These are phyloP conservation scores for Palythoa grandis DNA, from an alignment of 92 coral and sea anemone genomes.

Conservation along the genomic window DNA sequence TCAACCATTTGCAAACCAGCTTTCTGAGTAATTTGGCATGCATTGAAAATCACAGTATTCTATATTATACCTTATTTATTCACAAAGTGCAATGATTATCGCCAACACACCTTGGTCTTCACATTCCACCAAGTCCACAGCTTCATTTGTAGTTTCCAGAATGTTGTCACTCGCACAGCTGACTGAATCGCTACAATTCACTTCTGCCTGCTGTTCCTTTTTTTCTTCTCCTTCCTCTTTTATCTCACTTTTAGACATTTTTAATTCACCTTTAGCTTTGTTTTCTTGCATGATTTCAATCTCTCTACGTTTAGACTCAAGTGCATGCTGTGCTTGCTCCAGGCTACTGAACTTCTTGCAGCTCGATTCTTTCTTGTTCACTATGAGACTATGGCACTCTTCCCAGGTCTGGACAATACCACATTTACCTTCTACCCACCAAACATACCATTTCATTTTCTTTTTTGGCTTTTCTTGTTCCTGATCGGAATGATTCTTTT, in stretches of 20 bases:
- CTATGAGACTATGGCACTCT: slow-evolving; percentile 8
- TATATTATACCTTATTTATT: background rate
- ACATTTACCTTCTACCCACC: slow-evolving; percentile 35
- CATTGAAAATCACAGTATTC: background rate
- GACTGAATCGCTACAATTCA: background rate
- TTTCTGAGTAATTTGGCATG: no score
- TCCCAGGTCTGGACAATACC: slow-evolving; percentile 27
- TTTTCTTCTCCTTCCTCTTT: background rate
- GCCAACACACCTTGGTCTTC: slow-evolving; percentile 10
- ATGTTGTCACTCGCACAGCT: background rate
- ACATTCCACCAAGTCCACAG: background rate
- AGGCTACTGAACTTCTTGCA: slow-evolving; percentile 8
- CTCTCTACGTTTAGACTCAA: background rate
- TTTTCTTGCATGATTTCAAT: background rate
- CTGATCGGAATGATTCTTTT: background rate
- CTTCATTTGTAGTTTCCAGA: background rate
- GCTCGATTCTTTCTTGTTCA: slow-evolving; percentile 20
- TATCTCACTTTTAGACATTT: background rate
- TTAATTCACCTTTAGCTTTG: background rate
- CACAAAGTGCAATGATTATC: background rate
- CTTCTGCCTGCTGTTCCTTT: background rate
- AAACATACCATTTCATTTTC: slow-evolving; percentile 9
- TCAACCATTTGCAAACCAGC: no score
- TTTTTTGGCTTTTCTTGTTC: background rate
- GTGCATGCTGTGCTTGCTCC: background rate